phyloP scores from a whole-genome alignment of 2,888 invertebrate species.

The Meloe dianella region DNA sequence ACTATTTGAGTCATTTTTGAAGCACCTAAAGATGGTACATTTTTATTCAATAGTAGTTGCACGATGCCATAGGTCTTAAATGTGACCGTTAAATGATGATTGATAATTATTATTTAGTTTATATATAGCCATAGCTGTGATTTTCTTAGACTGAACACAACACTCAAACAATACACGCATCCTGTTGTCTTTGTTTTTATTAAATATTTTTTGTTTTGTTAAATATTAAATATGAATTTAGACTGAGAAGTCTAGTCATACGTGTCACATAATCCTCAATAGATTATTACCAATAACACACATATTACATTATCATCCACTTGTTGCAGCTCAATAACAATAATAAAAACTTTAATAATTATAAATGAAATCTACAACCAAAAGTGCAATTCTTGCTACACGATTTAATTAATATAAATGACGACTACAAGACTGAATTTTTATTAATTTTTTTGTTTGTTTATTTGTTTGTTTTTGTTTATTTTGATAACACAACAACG shows the following conservation, averaged over 20 bases:
- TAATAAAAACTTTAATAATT: conserved; percentile 20
- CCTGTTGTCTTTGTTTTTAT: conserved; percentile 37
- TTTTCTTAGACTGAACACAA: conserved; percentile 54
- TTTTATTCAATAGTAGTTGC: conserved; percentile 44
- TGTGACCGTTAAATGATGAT: conserved; percentile 26
- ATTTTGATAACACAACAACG: conserved; percentile 19
- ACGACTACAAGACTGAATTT: conserved; percentile 45
- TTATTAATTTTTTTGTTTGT: conserved; percentile 31
- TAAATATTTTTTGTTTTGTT: neutral
- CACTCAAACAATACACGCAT: conserved; percentile 42
- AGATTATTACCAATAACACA: conserved; percentile 16
- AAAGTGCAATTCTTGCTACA: conserved; percentile 52
- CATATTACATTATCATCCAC: conserved; percentile 27
- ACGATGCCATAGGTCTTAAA: conserved; percentile 47
- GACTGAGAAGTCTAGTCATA: conserved; percentile 54
- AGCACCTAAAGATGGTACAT: conserved; percentile 47
- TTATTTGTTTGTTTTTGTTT: neutral
- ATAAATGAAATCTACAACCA: conserved; percentile 33
- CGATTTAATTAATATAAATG: conserved; percentile 38
- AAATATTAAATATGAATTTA: conserved; percentile 46
- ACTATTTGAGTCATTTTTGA: conserved; percentile 45
- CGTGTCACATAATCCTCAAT: conserved; percentile 16
- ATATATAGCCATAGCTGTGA: conserved; percentile 68
- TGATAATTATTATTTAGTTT: conserved; percentile 16
- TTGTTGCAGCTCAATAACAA: conserved; percentile 46